These are phyloP conservation scores for Catagonus wagneri DNA, from an alignment of 2,113 vertebrate species.

Conservation along the genomic window DNA sequence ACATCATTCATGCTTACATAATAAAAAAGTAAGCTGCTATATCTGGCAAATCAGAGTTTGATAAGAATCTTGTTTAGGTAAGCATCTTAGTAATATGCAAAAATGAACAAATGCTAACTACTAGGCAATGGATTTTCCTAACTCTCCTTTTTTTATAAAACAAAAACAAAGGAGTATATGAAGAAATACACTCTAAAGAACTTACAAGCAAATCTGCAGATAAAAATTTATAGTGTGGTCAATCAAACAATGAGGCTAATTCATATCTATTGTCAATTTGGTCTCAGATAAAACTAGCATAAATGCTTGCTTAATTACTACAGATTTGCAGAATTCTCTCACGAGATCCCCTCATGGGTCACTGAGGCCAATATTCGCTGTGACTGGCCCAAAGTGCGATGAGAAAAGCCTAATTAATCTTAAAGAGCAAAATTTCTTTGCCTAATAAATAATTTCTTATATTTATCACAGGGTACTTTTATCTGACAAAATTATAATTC, in stretches of 20 bases:
- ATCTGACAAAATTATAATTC: constrained; percentile 25
- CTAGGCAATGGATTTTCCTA: neutral
- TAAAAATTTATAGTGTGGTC: neutral
- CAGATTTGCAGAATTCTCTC: neutral
- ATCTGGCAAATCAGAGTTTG: neutral
- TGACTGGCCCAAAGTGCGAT: neutral
- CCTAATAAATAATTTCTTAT: neutral
- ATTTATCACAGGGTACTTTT: neutral
- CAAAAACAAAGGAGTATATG: neutral
- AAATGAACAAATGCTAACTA: neutral
- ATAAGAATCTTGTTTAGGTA: neutral
- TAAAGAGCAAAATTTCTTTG: neutral
- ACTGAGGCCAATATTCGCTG: neutral
- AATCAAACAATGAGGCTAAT: constrained; percentile 47
- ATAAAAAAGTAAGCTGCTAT: neutral
- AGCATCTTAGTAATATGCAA: neutral
- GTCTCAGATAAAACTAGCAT: constrained; percentile 6
- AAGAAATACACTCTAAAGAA: neutral
- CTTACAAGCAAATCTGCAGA: neutral
- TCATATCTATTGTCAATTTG: neutral
- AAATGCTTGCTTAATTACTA: constrained; percentile 10
- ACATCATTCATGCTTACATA: neutral
- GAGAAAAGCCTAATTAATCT: neutral
- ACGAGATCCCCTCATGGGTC: neutral
- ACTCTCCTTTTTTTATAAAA: neutral